Base-by-base conservation (phyloP, 2,888 invertebrate genomes). In the Zonitis immaculata region DNA sequence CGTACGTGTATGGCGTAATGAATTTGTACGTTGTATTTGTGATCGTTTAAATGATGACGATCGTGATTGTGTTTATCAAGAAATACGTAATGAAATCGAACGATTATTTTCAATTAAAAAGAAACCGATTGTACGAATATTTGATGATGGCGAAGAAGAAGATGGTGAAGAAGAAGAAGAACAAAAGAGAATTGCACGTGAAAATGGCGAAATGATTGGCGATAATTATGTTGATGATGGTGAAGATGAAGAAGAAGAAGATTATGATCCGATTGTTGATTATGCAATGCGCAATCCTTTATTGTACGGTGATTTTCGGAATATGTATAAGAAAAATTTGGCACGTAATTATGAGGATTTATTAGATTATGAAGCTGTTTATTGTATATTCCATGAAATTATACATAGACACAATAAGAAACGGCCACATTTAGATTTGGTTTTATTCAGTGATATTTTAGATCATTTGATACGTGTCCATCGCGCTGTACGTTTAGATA, bases 381-480 rank as follows among this genome's bases (percentile, higher is more conserved):
- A 86, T 70, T 88, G 85, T 62, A 76, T 95, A 1, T 93, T 95
- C 68, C 87, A 89, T 78, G 94, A 95, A 87, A 91, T 95, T 58
- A 73, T 94, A 42, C 90, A 90, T 62, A 89, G 93, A 62, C 94
- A 89, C 75, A 90, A 89, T 70, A 83, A 46, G 79, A 79, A 54
- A 86, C 80, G 8, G 6, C 7, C n/a, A n/a, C 12, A 14, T 2
- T 18, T 95, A 77, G 86, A 84, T 20, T 80, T 95, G 59, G 93
- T 95, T 0, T 78, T 95, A 20, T 95, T 95, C 71, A 91, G 95
- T 69, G 94, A 95, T 70, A 95, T 93, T 39, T 76, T 95, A 47
- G 94, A 95, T 69, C 95, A 96, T 73, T 72, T 95, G 67, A 95
- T 92, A 0, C 81, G 95, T 43, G 83, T 93, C 9, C 94, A 95